phyloP scores from a whole-genome alignment of 1,140 invertebrate species.

The Pseudomyrmex cubaensis region DNA sequence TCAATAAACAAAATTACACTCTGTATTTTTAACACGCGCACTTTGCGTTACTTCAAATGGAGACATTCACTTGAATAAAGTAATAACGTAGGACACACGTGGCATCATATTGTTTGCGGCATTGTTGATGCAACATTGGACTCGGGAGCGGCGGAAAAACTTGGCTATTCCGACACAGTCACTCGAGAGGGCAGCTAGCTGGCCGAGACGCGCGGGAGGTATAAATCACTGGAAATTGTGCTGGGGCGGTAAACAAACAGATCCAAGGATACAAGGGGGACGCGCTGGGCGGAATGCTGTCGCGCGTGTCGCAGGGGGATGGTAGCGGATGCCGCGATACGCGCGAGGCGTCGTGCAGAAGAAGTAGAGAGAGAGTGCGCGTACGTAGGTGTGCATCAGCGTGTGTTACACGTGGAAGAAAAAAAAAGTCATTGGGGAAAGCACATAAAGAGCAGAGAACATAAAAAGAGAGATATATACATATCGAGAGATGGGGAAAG shows the following conservation, averaged over 20 bases:
- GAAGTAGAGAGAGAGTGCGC: slow-evolving; percentile 31
- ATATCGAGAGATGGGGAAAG: too few species aligned
- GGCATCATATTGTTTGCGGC: slow-evolving; percentile 44
- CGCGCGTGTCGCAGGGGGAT: slow-evolving; percentile 36
- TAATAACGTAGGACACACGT: slow-evolving; percentile 37
- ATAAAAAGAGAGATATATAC: slow-evolving; percentile 29
- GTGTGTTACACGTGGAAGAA: slow-evolving; percentile 23
- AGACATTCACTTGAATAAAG: slow-evolving; percentile 36
- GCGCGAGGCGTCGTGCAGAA: slow-evolving; percentile 56
- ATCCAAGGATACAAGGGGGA: slow-evolving; percentile 59
- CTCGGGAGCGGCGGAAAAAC: slow-evolving; percentile 32
- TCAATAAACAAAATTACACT: background rate
- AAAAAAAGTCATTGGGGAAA: slow-evolving; percentile 23
- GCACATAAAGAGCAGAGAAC: slow-evolving; percentile 22
- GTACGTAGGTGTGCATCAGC: slow-evolving; percentile 41
- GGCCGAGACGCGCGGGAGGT: slow-evolving; percentile 20
- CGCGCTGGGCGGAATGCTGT: slow-evolving; percentile 41
- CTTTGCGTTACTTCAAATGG: slow-evolving; percentile 3
- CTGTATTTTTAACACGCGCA: slow-evolving; percentile 20
- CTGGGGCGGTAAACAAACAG: slow-evolving; percentile 67
- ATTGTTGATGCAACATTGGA: slow-evolving; percentile 44
- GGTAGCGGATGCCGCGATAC: slow-evolving; percentile 47
- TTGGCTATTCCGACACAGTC: slow-evolving; percentile 38
- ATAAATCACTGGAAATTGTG: slow-evolving; percentile 63
- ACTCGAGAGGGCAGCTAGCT: slow-evolving; percentile 53